Evolutionary conservation across 1,140 invertebrate genomes (phyloP), one percentile per base, ranked within the genome.

Genomic region (Camponotus pennsylvanicus): DNA sequence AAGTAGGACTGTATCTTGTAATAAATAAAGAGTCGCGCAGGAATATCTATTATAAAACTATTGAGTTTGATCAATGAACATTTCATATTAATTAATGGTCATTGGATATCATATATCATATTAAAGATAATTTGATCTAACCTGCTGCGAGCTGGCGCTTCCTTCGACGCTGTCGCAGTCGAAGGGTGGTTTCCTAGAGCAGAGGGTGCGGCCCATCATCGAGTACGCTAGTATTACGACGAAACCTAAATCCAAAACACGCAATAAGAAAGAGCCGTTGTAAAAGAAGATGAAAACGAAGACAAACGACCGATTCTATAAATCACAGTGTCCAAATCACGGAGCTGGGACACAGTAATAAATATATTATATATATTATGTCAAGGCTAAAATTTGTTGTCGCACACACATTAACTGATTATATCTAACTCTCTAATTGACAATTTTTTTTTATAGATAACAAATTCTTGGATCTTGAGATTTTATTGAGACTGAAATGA

Each of bases 211-310:
- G 0, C 97, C 97, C 96, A 97, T 98, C 91, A 97, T 94, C 0
- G 97, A 96, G 92, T 98, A 98, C 0, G 97, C 96, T 11, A 96
- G 93, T 37, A 97, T 95, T 71, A 97, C 96, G 42, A 97, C 96
- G 82, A 96, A 95, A n/a, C 97, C 97, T 95, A 15, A 1, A 32
- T n/a, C 13, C 45, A 5, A 52, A 34, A 37, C 9, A 61, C 5
- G 5, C 13, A 49, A 42, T 32, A 42, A 21, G 11, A 49, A 27
- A 32, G 21, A 34, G 21, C 15, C 27, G 4, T 52, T 40, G 3
- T 71, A 49, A 45, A 52, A 11, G 21, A 63, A 52, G 21, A 55
- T 6, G 9, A 7, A 49, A 55, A 80, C 11, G 37, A 40, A 49
- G 32, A 76, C 6, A n/a, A 70, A 84, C 63, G 4, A 13, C 11